Base-by-base conservation (phyloP, 2,888 invertebrate genomes). In the Lasioglossum malachurum region DNA sequence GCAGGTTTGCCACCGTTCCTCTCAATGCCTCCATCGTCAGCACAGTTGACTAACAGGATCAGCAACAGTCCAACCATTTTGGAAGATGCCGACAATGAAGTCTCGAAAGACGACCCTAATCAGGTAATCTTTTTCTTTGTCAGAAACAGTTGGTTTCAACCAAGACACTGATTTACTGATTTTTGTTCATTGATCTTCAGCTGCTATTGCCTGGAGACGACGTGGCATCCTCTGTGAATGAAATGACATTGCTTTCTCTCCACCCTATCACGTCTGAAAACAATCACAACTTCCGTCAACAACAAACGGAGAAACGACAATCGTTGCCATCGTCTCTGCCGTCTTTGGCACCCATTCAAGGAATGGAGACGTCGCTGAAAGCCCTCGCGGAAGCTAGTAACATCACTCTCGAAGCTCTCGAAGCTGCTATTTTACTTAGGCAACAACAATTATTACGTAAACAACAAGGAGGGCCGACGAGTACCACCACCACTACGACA, bases 391-490 rank as follows among this genome's bases (percentile, higher is more conserved):
- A 97, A 83, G 97, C 97, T 8, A 97, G 97, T 27, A 98, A 98
- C 93, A 97, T 98, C 38, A 97, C 97, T 0, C 97, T 97, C 93
- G 97, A 97, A 84, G 97, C 97, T 12, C 96, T 98, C 4, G 97
- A 98, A 92, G 97, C 97, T 16, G 98, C 98, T 0, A 97, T 98
- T 78, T 96, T 97, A 7, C 95, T 97, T 90, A 96, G 97, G 72
- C 97, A 97, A 89, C 97, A 97, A 91, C 97, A 98, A 94, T 93
- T 97, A 87, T 93, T 97, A 92, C 96, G 96, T 75, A 97, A 97
- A 91, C 97, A 96, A 27, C 92, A 93, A 72, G 95, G 95, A 72
- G 95, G 95, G 76, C 95, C 96, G 80, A 95, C 96, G 0, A 96
- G 96, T 0, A 96, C 96, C 0, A 96, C 96, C 0, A 96, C 94